Percentiles rank a stretch among this genome's conserved stretches.
Evolutionary conservation across 2,888 invertebrate species (phyloP).

Genomic region (Beris chalybata): DNA sequence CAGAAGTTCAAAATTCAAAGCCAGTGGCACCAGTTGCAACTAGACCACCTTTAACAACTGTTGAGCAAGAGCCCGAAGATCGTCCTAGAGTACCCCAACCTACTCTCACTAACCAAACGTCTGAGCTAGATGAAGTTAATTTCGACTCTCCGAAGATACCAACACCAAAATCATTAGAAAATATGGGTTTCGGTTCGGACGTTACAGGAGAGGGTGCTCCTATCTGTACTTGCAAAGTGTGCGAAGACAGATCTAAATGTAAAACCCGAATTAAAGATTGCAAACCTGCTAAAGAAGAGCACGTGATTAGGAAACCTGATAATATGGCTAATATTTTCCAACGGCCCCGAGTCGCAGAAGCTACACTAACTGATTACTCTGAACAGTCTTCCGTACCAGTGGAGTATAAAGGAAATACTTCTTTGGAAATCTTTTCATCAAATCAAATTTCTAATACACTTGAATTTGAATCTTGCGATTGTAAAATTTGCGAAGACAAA

Average conservation of each 20-base stretch:
- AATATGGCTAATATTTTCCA: not conserved
- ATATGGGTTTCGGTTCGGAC: no score
- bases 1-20: not conserved
- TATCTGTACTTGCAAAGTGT: not conserved
- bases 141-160: no score
- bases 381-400: no score
- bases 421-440: not conserved
- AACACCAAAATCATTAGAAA: no score
- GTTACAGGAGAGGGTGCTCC: not conserved
- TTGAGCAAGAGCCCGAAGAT: not conserved
- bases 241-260: constrained; percentile 2
- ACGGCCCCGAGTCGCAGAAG: not conserved
- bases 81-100: no score
- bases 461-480: not conserved
- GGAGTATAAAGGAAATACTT: not conserved
- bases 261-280: not conserved
- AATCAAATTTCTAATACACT: not conserved
- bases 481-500: not conserved
- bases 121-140: no score
- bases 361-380: not conserved
- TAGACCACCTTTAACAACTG: not conserved
- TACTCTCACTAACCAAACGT: no score
- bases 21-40: not conserved
- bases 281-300: not conserved
- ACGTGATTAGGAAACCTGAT: not conserved